Percentiles rank a stretch among this genome's conserved stretches.
phyloP scores from a whole-genome alignment of 1,140 invertebrate genomes.

The Eciton burchellii region DNA sequence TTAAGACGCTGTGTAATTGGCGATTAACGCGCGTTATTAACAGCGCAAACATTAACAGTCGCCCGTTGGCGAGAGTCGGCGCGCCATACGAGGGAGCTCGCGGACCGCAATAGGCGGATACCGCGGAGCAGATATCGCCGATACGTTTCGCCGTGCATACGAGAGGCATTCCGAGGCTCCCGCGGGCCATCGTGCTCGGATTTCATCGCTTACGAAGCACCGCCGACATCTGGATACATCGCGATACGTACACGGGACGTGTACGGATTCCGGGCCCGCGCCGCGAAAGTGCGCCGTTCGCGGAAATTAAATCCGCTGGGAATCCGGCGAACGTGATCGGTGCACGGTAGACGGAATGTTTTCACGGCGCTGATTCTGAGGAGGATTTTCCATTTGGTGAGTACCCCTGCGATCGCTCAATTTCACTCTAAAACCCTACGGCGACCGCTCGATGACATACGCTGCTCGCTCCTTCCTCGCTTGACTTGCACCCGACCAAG shows the following conservation, averaged over 20 bases:
- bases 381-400: slow-evolving; percentile 12
- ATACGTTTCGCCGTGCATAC: slow-evolving; percentile 58
- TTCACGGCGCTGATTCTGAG: neutral
- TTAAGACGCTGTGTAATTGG: slow-evolving; percentile 77
- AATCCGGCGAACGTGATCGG: slow-evolving; percentile 15
- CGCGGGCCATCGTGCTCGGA: slow-evolving; percentile 6
- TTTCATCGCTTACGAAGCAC: slow-evolving; percentile 31
- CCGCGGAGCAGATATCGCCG: slow-evolving; percentile 33
- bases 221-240: slow-evolving; percentile 21
- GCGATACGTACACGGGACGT: neutral
- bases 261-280: neutral
- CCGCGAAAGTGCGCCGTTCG: slow-evolving; percentile 31
- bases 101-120: slow-evolving; percentile 27
- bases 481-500: no score
- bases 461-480: no score
- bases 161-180: slow-evolving; percentile 37
- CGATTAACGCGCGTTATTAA: slow-evolving; percentile 72
- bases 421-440: neutral
- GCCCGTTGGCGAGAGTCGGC: slow-evolving; percentile 32
- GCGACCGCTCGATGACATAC: neutral
- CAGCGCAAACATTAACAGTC: slow-evolving; percentile 65
- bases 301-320: slow-evolving; percentile 32
- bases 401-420: neutral
- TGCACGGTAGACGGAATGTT: slow-evolving; percentile 3
- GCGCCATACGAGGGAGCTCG: slow-evolving; percentile 54